Evolutionary conservation across 2,888 invertebrate genomes (phyloP).

Genomic region (Cabera pusaria): DNA sequence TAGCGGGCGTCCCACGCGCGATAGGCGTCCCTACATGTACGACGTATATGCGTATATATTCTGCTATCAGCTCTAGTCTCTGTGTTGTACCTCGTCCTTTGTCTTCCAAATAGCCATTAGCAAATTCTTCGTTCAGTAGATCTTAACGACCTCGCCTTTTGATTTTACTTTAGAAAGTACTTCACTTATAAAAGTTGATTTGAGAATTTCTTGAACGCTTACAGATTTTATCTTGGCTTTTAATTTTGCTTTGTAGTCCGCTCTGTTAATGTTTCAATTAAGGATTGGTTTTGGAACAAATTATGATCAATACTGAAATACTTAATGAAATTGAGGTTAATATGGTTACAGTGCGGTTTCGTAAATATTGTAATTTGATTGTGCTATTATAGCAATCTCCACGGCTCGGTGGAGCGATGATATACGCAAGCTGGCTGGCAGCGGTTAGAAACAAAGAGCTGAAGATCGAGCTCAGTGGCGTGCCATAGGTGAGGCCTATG

Average conservation of each 20-base stretch:
- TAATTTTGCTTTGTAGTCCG: slow-evolving; percentile 28
- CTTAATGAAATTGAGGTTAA: slow-evolving; percentile 4
- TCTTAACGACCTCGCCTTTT: slow-evolving; percentile 29
- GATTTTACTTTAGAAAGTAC: slow-evolving; percentile 34
- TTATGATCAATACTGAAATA: slow-evolving; percentile 5
- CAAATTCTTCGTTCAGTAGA: slow-evolving; percentile 33
- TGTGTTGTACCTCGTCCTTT: slow-evolving; percentile 38
- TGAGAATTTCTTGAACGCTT: slow-evolving; percentile 30
- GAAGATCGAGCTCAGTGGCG: too few species aligned
- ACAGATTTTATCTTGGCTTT: slow-evolving; percentile 26
- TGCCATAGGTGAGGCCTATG: too few species aligned
- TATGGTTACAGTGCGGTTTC: too few species aligned
- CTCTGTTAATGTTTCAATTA: slow-evolving; percentile 22
- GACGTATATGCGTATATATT: slow-evolving; percentile 19
- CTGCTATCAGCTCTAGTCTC: slow-evolving; percentile 37
- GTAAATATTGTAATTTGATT: too few species aligned
- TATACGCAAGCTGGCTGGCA: too few species aligned
- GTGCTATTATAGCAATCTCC: too few species aligned
- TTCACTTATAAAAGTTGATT: slow-evolving; percentile 36
- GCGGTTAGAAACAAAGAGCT: too few species aligned
- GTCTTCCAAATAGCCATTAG: slow-evolving; percentile 36
- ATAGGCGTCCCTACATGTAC: slow-evolving; percentile 31
- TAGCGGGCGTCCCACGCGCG: slow-evolving; percentile 68
- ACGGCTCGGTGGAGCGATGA: too few species aligned
- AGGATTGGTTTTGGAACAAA: slow-evolving; percentile 18